Evolutionary conservation across 2,888 invertebrate species (phyloP), one percentile per base, ranked within the genome.

Genomic region (Dryobota labecula): DNA sequence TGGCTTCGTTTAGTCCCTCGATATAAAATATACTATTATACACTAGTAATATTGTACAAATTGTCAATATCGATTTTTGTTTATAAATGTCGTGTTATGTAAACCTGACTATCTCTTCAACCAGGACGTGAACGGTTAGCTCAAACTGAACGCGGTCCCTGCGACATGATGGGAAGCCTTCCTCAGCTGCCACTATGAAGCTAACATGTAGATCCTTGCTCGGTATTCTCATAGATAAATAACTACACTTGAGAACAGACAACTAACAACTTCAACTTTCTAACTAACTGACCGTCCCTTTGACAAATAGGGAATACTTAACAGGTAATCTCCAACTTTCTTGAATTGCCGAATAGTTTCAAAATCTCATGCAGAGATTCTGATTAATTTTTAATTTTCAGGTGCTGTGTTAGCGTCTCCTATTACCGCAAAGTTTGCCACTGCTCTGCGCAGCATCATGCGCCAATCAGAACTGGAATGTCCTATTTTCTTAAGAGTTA

Each of bases 361-460:
- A 43, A 43, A 43, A 18, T 43, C 38, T 38, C 11, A 38, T 11
- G 38, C 9, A 38, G 9, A 38, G 11, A 33, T 33, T 11, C 5
- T 38, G 11, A 38, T 38, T 2, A 33, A 18, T 30, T 54, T 62
- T 9, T 8, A 18, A 36, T 63, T n/a, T 63, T 27, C 54, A 64
- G 63, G 63, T 54, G 63, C 54, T 38, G 38, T 64, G 27, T 15
- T 64, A 18, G 54, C 63, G 27, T 64, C 63, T n/a, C 63, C 63
- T 15, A n/a, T 54, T 9, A 64, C 27, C 15, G 5, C 20, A 1
- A 20, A 30, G 24, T 24, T 41, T 5, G 63, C 54, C 1, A 3
- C 20, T 27, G 38, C 38, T 30, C 27, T 64, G 36, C 20, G 5
- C 20, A 1, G 1, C 15, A 54, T 38, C 27, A 38, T 54, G 27